These are phyloP conservation scores for Andrena camellia DNA, from an alignment of 2,888 invertebrate species.

Conservation along the genomic window DNA sequence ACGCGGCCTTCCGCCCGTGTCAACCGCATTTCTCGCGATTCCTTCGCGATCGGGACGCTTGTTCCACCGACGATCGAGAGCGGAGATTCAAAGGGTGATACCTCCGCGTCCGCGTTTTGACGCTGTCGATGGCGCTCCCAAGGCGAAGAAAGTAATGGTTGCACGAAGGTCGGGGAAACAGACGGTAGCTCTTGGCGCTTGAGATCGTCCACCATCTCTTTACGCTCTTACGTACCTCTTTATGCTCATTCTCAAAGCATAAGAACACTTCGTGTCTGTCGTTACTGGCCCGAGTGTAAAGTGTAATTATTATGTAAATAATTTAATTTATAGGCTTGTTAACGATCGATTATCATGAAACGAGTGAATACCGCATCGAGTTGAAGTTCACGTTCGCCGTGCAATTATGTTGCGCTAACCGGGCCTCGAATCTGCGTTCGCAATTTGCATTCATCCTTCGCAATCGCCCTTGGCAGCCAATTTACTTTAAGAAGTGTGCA, in stretches of 20 bases:
- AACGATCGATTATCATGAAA: background rate
- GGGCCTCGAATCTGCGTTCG: background rate
- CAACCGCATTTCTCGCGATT: constrained; percentile 50
- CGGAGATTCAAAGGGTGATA: constrained; percentile 17
- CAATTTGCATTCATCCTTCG: background rate
- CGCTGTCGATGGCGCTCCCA: constrained; percentile 2
- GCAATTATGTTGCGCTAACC: constrained; percentile 1
- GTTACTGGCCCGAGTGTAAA: background rate
- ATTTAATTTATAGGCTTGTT: background rate
- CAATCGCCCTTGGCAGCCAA: background rate
- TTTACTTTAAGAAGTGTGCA: constrained; percentile 1
- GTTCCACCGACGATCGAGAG: background rate
- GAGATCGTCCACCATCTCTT: background rate
- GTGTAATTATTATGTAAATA: background rate
- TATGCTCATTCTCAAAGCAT: too few species aligned
- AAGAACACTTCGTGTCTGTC: background rate
- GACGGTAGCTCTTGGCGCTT: too few species aligned
- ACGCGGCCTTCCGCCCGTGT: constrained; percentile 60
- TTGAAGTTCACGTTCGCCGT: too few species aligned
- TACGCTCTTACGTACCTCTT: too few species aligned
- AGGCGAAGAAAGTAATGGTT: too few species aligned
- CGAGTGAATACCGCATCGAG: background rate
- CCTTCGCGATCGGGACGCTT: background rate
- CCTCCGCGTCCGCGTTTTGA: constrained; percentile 5
- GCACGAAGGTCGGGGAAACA: constrained; percentile 3